Percentiles rank a stretch among this genome's conserved stretches.
Evolutionary conservation across 92 coral and sea anemone species (phyloP).

Genomic region (Blastomussa wellsi): DNA sequence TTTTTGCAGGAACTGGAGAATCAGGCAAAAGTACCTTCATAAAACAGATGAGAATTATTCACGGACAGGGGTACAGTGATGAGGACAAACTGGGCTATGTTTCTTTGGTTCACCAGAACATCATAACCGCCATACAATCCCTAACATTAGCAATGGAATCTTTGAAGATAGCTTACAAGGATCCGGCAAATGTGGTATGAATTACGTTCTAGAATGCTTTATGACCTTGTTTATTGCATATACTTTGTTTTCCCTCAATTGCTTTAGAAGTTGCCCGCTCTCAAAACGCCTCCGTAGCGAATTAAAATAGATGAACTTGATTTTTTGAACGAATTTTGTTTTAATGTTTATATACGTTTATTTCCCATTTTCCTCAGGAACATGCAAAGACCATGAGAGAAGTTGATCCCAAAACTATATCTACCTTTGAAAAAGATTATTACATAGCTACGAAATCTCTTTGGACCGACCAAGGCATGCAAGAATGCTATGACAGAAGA

Average conservation of each 20-base stretch:
- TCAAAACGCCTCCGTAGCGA: conserved; percentile 28
- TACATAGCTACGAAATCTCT: conserved; percentile 91
- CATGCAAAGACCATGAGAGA: conserved; percentile 83
- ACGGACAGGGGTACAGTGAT: conserved; percentile 98
- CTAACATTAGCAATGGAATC: conserved; percentile 98
- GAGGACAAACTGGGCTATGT: conserved; percentile 96
- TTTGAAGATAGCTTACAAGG: conserved; percentile 88
- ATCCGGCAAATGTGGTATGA: conserved; percentile 89
- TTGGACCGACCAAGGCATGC: conserved; percentile 94
- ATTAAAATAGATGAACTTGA: conserved; percentile 16
- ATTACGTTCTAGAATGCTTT: conserved; percentile 38
- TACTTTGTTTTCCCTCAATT: conserved; percentile 29
- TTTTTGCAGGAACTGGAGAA: conserved; percentile 92
- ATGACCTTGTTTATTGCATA: conserved; percentile 40
- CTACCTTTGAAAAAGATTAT: conserved; percentile 90
- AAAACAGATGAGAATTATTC: conserved; percentile 99
- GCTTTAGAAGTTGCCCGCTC: conserved; percentile 32
- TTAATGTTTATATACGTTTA: conserved; percentile 28
- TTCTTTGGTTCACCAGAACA: conserved; percentile 93
- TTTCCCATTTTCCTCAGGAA: conserved; percentile 64
- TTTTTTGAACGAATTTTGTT: conserved; percentile 56
- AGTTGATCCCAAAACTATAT: conserved; percentile 93
- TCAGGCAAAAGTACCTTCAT: conserved; percentile 99
- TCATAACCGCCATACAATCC: conserved; percentile 96
- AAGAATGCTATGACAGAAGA: conserved; percentile 96